Conservation (phyloP, 2,888 invertebrate genomes). For the Idaea straminata region DNA sequence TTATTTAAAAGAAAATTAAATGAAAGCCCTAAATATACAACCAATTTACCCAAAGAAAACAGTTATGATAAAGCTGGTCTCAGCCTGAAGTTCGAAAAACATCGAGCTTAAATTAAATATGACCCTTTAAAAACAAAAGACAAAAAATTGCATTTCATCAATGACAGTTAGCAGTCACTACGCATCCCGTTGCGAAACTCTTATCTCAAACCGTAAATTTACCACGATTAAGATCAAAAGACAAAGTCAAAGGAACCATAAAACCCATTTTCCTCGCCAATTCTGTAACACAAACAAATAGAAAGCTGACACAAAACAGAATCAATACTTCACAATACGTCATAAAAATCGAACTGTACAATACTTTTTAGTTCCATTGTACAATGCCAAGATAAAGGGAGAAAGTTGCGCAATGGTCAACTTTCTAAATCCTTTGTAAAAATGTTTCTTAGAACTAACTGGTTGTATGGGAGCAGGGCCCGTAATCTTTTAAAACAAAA, state of each 20-base stretch:
- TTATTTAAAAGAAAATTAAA: no score
- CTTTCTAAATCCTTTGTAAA: constrained; percentile 69
- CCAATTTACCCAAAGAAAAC: no score
- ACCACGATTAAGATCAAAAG: constrained; percentile 28
- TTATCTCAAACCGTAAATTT: constrained; percentile 11
- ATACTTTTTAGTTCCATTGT: constrained; percentile 64
- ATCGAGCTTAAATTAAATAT: not conserved
- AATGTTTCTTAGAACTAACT: constrained; percentile 48
- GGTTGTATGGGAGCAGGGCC: constrained; percentile 21
- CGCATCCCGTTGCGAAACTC: not conserved
- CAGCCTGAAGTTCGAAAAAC: not conserved
- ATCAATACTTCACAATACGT: constrained; percentile 24
- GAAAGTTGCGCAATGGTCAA: constrained; percentile 75
- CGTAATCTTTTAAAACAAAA: not conserved
- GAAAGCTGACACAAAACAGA: constrained; percentile 38
- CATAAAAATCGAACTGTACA: constrained; percentile 51
- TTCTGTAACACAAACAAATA: constrained; percentile 44
- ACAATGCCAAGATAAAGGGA: constrained; percentile 61
- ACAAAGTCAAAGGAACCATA: constrained; percentile 29
- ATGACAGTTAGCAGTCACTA: not conserved
- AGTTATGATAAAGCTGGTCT: not conserved
- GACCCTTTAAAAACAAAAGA: not conserved
- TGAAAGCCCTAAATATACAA: no score
- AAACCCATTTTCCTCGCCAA: constrained; percentile 28
- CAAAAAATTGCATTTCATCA: not conserved